Evolutionary conservation across 2,113 vertebrate species (phyloP).

Genomic region (Laticauda laticaudata): DNA sequence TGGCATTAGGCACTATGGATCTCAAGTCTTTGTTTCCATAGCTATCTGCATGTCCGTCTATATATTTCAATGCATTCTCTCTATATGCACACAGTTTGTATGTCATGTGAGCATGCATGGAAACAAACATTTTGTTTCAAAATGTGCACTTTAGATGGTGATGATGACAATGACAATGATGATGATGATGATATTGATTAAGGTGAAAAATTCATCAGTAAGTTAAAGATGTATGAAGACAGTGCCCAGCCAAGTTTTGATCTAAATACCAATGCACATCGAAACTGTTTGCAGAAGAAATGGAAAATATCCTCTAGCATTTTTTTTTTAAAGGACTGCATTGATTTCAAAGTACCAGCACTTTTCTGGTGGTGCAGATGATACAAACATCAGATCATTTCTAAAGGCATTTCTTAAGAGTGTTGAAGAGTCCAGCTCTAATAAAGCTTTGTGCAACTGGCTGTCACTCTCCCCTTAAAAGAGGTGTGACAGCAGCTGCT

Average conservation of each 20-base stretch:
- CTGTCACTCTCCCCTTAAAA: constrained; percentile 19
- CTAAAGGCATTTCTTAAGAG: background rate
- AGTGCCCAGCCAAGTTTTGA: background rate
- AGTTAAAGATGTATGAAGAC: background rate
- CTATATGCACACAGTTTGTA: background rate
- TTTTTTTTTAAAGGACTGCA: background rate
- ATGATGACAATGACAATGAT: too few species aligned
- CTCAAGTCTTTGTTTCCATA: background rate
- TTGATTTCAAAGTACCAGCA: background rate
- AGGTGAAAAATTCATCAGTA: background rate
- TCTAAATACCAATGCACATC: background rate
- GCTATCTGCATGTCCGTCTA: background rate
- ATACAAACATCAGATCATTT: background rate
- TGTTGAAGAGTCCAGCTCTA: background rate
- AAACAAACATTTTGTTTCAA: background rate
- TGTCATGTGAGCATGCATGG: background rate
- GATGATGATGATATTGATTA: background rate
- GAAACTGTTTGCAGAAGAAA: background rate
- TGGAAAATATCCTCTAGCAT: background rate
- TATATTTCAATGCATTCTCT: background rate
- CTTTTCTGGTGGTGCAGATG: background rate
- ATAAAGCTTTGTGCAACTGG: background rate
- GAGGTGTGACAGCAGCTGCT: constrained; percentile 9
- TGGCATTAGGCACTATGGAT: background rate
- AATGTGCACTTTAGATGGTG: background rate